Percentiles rank a stretch among this genome's conserved stretches.
phyloP scores from a whole-genome alignment of 23 tunicate species.

The Aplidium turbinatum region DNA sequence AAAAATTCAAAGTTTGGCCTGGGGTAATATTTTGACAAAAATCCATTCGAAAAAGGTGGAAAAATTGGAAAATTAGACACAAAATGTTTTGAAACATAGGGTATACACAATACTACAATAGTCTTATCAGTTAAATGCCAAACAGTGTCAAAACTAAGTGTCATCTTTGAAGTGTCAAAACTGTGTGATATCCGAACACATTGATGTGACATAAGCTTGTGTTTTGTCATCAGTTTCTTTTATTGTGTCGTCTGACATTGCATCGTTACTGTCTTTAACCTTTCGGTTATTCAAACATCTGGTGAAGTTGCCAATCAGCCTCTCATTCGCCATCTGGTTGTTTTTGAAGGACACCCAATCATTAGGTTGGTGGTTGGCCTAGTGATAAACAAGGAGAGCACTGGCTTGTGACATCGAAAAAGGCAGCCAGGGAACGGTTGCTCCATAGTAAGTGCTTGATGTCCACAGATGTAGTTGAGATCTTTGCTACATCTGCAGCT shows the following conservation, averaged over 20 bases:
- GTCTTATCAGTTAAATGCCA: too few species aligned
- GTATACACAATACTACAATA: too few species aligned
- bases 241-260: background rate
- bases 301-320: background rate
- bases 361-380: conserved; percentile 2
- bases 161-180: too few species aligned
- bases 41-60: too few species aligned
- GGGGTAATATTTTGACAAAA: too few species aligned
- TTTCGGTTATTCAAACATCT: conserved; percentile 1
- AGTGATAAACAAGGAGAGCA: conserved; percentile 1
- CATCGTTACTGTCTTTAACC: conserved; percentile 11
- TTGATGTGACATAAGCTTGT: conserved; percentile 1
- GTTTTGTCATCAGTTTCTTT: conserved; percentile 4
- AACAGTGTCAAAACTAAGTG: too few species aligned
- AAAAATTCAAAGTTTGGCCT: background rate
- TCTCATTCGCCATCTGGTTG: conserved; percentile 15
- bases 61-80: too few species aligned
- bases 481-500: background rate
- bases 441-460: conserved; percentile 5
- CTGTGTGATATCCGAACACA: background rate
- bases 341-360: conserved; percentile 3
- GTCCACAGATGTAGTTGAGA: conserved; percentile 6
- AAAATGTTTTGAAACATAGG: too few species aligned
- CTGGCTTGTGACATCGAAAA: conserved; percentile 12
- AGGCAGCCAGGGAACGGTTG: conserved; percentile 4